These are phyloP conservation scores for Drosophila albomicans DNA, from an alignment of 1,140 invertebrate genomes.

Conservation along the genomic window DNA sequence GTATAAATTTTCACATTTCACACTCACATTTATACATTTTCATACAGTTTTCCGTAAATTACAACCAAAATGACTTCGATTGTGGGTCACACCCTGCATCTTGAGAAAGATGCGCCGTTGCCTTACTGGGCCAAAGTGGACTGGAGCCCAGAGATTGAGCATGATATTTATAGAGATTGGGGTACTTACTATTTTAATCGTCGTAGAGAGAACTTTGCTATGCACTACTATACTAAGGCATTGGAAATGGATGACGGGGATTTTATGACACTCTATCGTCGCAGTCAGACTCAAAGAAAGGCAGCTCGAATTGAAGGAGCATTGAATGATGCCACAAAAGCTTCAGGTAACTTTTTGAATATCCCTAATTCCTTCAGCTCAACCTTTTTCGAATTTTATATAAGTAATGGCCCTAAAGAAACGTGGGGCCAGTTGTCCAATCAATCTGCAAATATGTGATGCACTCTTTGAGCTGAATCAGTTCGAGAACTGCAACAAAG, in stretches of 20 bases:
- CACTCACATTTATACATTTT: constrained; percentile 16
- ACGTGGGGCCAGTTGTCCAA: constrained; percentile 42
- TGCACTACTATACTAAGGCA: constrained; percentile 71
- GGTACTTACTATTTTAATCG: constrained; percentile 71
- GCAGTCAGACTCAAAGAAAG: constrained; percentile 70
- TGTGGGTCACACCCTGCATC: constrained; percentile 39
- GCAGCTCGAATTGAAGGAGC: constrained; percentile 67
- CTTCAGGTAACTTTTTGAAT: constrained; percentile 51
- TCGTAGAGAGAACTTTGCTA: constrained; percentile 63
- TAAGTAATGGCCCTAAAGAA: constrained; percentile 38
- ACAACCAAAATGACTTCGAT: constrained; percentile 58
- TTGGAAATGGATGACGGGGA: constrained; percentile 55
- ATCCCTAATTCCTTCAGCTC: not conserved
- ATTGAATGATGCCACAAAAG: constrained; percentile 54
- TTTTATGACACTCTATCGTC: constrained; percentile 64
- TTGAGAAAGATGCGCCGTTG: not conserved
- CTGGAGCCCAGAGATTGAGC: constrained; percentile 63
- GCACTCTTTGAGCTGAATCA: constrained; percentile 76
- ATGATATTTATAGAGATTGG: constrained; percentile 73
- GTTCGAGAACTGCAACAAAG: constrained; percentile 64
- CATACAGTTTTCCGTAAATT: not conserved
- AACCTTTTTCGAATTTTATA: not conserved
- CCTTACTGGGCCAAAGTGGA: constrained; percentile 62
- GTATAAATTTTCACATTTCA: not conserved
- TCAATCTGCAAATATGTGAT: constrained; percentile 74